A percentile compares a stretch with the other conserved stretches of the same genome.
Evolutionary conservation across 2,113 vertebrate species (phyloP).

Genomic region (Hipposideros armiger): DNA sequence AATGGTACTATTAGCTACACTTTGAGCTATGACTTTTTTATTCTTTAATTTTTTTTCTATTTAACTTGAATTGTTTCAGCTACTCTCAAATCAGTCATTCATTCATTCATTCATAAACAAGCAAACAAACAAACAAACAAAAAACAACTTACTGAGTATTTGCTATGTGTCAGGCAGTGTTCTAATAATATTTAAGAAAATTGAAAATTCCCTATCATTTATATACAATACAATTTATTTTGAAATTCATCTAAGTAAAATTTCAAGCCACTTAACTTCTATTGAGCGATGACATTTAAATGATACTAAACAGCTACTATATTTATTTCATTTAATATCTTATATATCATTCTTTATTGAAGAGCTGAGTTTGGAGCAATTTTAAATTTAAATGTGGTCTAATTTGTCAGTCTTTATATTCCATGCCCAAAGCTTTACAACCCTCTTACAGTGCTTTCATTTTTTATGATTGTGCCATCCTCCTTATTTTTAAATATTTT

Average conservation of each 20-base stretch:
- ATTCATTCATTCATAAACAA: not conserved
- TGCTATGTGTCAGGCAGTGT: not conserved
- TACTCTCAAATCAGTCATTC: not conserved
- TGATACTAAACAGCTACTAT: not conserved
- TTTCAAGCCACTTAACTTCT: not conserved
- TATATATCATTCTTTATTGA: not conserved
- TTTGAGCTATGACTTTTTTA: not conserved
- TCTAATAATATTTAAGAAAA: not conserved
- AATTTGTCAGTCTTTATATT: not conserved
- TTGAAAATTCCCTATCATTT: not conserved
- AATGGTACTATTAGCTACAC: not conserved
- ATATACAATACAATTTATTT: not conserved
- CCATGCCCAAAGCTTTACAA: not conserved
- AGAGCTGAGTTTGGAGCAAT: not conserved
- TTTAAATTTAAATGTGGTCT: constrained; percentile 7
- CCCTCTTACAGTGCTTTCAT: not conserved
- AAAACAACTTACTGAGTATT: not conserved
- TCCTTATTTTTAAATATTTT: not conserved
- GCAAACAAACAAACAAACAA: not conserved
- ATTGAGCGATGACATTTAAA: not conserved
- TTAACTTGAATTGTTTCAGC: not conserved
- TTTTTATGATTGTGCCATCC: not conserved
- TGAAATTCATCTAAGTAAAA: not conserved
- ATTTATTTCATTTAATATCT: not conserved
- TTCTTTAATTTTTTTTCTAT: not conserved